These are phyloP conservation scores for Drosophila fungiperda DNA, from an alignment of 2,888 invertebrate species.

Conservation along the genomic window DNA sequence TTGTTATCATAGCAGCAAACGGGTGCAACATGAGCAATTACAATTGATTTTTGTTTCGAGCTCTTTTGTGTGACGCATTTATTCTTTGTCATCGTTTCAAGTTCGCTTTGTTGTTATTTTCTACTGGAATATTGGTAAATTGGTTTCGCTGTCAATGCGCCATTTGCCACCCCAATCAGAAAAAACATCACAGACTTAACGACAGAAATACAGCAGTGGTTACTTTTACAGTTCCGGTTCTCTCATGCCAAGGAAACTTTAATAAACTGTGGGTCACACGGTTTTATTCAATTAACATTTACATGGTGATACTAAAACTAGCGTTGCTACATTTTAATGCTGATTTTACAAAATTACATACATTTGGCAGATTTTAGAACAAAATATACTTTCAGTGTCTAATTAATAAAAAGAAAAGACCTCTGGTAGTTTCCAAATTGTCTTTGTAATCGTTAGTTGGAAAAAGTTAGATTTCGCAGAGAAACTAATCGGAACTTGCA, in stretches of 20 bases:
- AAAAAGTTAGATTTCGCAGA: constrained; percentile 2
- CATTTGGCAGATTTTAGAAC: neutral
- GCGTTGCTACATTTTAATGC: neutral
- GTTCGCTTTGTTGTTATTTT: constrained; percentile 34
- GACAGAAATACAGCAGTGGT: constrained; percentile 27
- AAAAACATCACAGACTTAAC: constrained; percentile 11
- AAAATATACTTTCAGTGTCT: neutral
- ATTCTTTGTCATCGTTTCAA: constrained; percentile 29
- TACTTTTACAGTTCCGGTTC: constrained; percentile 31
- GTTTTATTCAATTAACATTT: constrained; percentile 44
- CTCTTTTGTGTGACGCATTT: constrained; percentile 46
- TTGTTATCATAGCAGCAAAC: constrained; percentile 34
- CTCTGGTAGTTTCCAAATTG: neutral
- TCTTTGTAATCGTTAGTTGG: neutral
- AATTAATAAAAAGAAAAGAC: neutral
- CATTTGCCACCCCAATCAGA: constrained; percentile 44
- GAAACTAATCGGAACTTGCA: neutral
- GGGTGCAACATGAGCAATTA: constrained; percentile 36
- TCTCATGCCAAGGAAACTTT: constrained; percentile 12
- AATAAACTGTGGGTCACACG: constrained; percentile 12
- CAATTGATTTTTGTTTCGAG: constrained; percentile 60
- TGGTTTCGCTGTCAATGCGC: constrained; percentile 42
- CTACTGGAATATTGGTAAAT: constrained; percentile 28
- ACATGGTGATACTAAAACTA: constrained; percentile 8
- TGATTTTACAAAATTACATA: neutral